Evolutionary conservation across 2,888 invertebrate genomes (phyloP), one percentile per base, ranked within the genome.

Genomic region (Chrysolina oricalcia): DNA sequence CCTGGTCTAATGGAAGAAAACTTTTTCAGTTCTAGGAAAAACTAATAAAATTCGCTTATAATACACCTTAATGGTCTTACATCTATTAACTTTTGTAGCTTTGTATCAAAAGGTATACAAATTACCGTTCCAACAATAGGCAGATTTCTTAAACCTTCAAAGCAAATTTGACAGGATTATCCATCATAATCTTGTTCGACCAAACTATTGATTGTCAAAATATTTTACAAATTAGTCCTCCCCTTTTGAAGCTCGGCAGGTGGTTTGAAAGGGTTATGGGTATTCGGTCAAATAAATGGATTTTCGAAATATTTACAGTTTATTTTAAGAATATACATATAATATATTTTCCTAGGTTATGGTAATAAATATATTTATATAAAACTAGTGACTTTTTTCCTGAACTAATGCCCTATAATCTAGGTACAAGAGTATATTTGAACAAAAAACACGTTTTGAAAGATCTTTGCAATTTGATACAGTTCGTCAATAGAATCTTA

Each of bases 121-220:
- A 53, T 40, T 53, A 56, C n/a, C 21, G 43, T 64, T 41, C 19
- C 48, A 27, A 68, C 43, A 68, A 75, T 69, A 21, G 66, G 56
- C 27, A 75, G 71, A 71, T 69, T 70, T 56, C 59, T 23, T 72
- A 70, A 68, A 63, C 63, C 67, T 76, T 62, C 64, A 40, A 63
- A 69, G 15, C 69, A 72, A 74, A 80, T 79, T 77, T 75, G 76
- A 76, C 76, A 77, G 72, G 70, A 78, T 78, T 74, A 79, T 76
- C 70, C 73, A 71, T 79, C 81, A 81, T 81, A 82, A 82, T 78
- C 78, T 73, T 72, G 73, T 78, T 79, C 53, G 41, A 41, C 21
- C 35, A 35, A 35, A 73, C 59, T 65, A 78, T 71, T 78, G 73
- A 59, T 71, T 83, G 84, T 84, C 84, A 81, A 81, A 84, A 84